Percentiles rank a stretch among this genome's conserved stretches.
Evolutionary conservation across 2,797 vertebrate genomes (phyloP).

Genomic region (Tolypeutes matacus): DNA sequence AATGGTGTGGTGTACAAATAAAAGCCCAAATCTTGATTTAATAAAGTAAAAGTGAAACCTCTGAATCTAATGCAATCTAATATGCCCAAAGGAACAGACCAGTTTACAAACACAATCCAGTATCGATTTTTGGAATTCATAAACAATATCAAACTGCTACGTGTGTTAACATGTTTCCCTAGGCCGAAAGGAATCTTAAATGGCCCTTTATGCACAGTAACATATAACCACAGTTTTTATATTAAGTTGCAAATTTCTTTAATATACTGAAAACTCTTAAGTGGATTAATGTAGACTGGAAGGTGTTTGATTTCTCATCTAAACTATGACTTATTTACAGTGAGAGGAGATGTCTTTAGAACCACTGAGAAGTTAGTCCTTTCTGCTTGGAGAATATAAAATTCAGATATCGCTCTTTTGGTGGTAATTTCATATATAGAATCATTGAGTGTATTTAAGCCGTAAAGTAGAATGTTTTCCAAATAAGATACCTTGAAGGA

Average conservation of each 20-base stretch:
- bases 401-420: background rate
- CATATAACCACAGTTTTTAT: background rate
- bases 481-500: slow-evolving; percentile 12
- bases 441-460: background rate
- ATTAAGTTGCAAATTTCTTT: background rate
- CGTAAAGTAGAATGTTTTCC: slow-evolving; percentile 51
- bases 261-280: background rate
- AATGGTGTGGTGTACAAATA: too few species aligned
- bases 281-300: background rate
- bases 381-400: background rate
- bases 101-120: too few species aligned
- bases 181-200: background rate
- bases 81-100: too few species aligned
- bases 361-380: background rate
- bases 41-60: too few species aligned
- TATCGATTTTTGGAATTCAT: too few species aligned
- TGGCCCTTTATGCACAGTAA: background rate
- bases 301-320: background rate
- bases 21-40: too few species aligned
- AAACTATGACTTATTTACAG: background rate
- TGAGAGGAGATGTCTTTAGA: background rate
- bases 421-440: background rate
- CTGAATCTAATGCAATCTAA: too few species aligned
- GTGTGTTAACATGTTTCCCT: background rate
- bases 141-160: too few species aligned